These are phyloP conservation scores for Bambusicola thoracicus DNA, from an alignment of 2,113 vertebrate species.

Conservation along the genomic window DNA sequence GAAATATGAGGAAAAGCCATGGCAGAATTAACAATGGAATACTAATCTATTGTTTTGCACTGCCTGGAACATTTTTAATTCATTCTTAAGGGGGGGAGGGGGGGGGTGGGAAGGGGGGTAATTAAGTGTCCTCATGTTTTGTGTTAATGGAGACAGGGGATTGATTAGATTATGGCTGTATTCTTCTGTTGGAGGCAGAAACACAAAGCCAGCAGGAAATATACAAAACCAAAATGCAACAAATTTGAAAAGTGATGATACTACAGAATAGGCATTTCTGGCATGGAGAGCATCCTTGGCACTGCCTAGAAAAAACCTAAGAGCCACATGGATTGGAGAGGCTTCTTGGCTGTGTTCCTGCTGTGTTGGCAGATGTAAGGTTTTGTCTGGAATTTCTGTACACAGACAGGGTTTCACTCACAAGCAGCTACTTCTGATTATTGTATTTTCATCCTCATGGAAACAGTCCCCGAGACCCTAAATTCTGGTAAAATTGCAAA, in stretches of 20 bases:
- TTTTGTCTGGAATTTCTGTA: constrained; percentile 11
- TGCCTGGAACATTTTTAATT: neutral
- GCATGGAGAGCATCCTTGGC: neutral
- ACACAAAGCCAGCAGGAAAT: neutral
- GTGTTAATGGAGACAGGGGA: neutral
- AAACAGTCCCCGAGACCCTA: neutral
- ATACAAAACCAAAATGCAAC: neutral
- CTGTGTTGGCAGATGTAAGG: neutral
- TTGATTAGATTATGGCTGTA: neutral
- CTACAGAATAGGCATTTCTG: neutral
- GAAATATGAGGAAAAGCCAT: neutral
- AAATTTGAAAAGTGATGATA: neutral
- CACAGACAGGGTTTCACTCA: neutral
- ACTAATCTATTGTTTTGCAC: neutral
- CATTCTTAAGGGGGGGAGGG: neutral
- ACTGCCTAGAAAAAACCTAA: neutral
- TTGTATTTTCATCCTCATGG: neutral
- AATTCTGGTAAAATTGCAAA: neutral
- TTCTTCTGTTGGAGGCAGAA: neutral
- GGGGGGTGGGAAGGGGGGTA: neutral
- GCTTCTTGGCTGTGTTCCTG: neutral
- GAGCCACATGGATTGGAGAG: neutral
- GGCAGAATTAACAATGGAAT: neutral
- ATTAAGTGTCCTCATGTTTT: neutral
- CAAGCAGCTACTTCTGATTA: neutral